Evolutionary conservation across 2,888 invertebrate species (phyloP), one percentile per base, ranked within the genome.

Genomic region (Panzeria rudis): DNA sequence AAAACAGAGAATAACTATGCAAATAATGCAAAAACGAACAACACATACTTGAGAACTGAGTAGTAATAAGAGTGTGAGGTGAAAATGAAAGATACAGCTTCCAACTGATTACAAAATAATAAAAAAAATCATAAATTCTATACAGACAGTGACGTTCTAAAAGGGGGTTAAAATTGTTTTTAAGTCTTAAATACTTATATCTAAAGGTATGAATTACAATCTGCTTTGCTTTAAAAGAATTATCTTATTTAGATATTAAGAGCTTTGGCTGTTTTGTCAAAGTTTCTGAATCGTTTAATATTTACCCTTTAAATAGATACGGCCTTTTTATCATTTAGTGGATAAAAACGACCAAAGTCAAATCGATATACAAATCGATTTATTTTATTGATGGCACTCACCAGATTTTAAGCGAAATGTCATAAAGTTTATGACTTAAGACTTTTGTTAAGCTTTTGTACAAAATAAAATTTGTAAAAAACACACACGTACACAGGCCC

Each of bases 401-500:
- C 84, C 89, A 89, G 86, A 81, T 83, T 82, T 87, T 84, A 88
- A 89, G 90, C 90, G 88, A 90, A 91, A 90, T 91, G 90, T 91
- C 91, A 90, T 91, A 91, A 91, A 91, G 89, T 91, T 90, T 90
- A 90, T 91, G 90, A 91, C 90, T 90, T 90, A 91, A 90, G 91
- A 90, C 91, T 91, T 91, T 91, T 91, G 91, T 90, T 89, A 87
- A 87, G 79, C 86, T 78, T 78, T 77, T 56, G 77, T 59, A 73
- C 82, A 76, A 77, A 47, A 56, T 38, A 69, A 79, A 77, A 73
- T 38, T 17, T 11, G 17, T 23, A 20, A 47, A 47, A 13, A 59
- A 35, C 50, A 20, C 54, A 29, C 15, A 29, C 52, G 56, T 9
- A 59, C 64, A 47, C 44, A 29, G 25, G 1, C 23, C 17, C 35